A percentile compares a stretch with the other conserved stretches of the same genome.
These are phyloP conservation scores for Proterorhinus semilunaris DNA, from an alignment of 2,113 vertebrate species.

Conservation along the genomic window DNA sequence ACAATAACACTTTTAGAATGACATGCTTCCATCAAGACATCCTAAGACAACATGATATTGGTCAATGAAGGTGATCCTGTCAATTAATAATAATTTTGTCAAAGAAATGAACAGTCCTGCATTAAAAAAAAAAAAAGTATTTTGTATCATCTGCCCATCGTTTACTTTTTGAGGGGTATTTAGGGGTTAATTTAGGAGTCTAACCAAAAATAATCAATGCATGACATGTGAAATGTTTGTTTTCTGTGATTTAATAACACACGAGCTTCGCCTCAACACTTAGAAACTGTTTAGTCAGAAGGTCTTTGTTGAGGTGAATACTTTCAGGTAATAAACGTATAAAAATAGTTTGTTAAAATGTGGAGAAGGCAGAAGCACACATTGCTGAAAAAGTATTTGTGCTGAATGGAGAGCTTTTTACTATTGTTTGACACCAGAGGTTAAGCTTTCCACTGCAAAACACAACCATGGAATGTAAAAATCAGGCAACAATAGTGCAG, in stretches of 20 bases:
- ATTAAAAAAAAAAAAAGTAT: no score
- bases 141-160: no score
- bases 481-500: slow-evolving; percentile 3
- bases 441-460: slow-evolving; percentile 5
- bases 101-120: no score
- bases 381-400: not conserved
- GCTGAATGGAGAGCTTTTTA: not conserved
- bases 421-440: not conserved
- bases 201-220: no score
- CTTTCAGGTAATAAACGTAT: not conserved
- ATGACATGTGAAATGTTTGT: no score
- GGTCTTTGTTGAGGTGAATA: not conserved
- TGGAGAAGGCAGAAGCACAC: not conserved
- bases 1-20: no score
- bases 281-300: not conserved
- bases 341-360: not conserved
- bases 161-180: no score
- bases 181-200: no score
- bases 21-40: no score
- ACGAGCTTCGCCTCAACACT: not conserved
- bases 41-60: no score
- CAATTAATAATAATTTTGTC: no score
- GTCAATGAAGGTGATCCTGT: no score
- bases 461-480: slow-evolving; percentile 1
- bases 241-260: not conserved